Base-by-base conservation (phyloP, 2,888 invertebrate genomes). In the Hirtodrosophila duncani region DNA sequence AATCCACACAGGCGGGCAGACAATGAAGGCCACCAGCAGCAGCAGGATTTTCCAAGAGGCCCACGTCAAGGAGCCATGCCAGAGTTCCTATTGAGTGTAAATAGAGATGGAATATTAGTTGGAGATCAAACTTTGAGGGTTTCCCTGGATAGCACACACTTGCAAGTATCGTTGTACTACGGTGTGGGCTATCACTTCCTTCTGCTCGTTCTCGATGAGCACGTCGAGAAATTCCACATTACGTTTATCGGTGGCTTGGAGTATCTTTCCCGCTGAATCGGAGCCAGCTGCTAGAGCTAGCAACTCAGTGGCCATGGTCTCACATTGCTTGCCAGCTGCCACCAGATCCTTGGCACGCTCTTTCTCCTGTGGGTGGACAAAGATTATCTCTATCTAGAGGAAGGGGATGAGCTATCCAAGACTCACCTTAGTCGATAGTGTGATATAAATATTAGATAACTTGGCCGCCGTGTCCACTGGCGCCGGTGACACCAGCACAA, bases 381-480 rank as follows among this genome's bases (percentile, higher is more conserved):
- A 6, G n/a, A n/a, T n/a, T n/a, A n/a, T n/a, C n/a, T n/a, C n/a
- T n/a, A n/a, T n/a, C n/a, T n/a, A n/a, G n/a, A n/a, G n/a, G 11
- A 6, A 21, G 37, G 2, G 2, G 8, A 9, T 0, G 4, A 9
- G 2, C n/a, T 5, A 10, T 1, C 1, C 11, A 1, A 3, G 3
- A 21, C 68, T 66, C 85, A 91, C 92, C 89, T 96, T 97, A 63
- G 93, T 93, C 7, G 97, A 97, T 65, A 98, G 89, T 63, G 90
- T 92, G 53, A 95, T 93, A 80, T 95, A 93, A 77, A 96, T 96
- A 83, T 95, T 95, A 0, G 98, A 98, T 64, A 99, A 88, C 88
- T 99, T 99, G 48, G 98, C 98, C 11, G 99, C 99, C 8, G 98
- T 97, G 85, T 99, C 99, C 17, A 99, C 98, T 0, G 99, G 99